Percentiles rank a stretch among this genome's conserved stretches.
Conservation (phyloP, 92 coral and sea anemone genomes). For the Desmophyllum pertusum region DNA sequence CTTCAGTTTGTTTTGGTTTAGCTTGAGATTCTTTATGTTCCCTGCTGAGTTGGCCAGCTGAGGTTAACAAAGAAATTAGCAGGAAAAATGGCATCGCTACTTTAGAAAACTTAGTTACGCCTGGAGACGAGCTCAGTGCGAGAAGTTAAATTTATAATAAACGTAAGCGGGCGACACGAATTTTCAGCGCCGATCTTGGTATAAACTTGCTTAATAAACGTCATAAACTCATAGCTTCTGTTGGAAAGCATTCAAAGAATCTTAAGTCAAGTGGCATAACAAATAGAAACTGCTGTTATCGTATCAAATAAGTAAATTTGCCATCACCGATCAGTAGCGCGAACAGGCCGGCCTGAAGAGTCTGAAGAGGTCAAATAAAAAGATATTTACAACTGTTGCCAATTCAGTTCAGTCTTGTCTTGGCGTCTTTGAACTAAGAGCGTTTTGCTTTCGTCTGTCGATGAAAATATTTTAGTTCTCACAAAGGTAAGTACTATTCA, state of each 20-base stretch:
- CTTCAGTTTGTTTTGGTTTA: background rate
- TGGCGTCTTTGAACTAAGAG: background rate
- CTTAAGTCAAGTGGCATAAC: background rate
- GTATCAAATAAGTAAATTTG: background rate
- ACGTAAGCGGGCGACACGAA: background rate
- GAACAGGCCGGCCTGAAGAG: constrained; percentile 9
- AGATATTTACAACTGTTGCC: background rate
- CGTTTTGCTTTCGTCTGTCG: background rate
- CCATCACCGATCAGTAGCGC: constrained; percentile 9
- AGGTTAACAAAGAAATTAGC: background rate
- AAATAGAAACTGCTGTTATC: background rate
- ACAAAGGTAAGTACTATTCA: constrained; percentile 8
- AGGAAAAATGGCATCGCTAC: background rate
- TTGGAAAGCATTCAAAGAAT: constrained; percentile 12
- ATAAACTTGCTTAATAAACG: background rate
- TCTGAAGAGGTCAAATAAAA: background rate
- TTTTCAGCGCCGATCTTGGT: background rate
- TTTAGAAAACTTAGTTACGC: background rate
- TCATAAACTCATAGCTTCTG: background rate
- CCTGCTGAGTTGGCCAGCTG: background rate
- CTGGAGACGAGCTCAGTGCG: background rate
- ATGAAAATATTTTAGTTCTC: background rate
- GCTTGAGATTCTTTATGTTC: background rate
- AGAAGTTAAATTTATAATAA: background rate
- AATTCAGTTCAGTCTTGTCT: background rate